phyloP scores from a whole-genome alignment of 2,888 invertebrate genomes.

The Morpho deidamia region DNA sequence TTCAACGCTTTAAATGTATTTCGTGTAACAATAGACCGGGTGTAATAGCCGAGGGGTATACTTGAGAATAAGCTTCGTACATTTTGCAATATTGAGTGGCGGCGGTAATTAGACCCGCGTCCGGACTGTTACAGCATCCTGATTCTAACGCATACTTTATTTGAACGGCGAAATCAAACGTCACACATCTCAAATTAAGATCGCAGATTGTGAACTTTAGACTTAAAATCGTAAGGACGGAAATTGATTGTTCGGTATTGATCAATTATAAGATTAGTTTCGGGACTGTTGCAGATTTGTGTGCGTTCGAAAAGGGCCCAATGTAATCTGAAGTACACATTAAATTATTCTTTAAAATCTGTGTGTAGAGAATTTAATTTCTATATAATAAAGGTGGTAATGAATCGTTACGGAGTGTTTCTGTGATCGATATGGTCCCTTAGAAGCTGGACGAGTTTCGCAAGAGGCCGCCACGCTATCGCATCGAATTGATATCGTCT shows the following conservation, averaged over 20 bases:
- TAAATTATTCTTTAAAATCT: conserved; percentile 22
- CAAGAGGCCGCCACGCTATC: conserved; percentile 67
- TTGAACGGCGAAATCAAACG: conserved; percentile 23
- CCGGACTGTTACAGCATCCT: conserved; percentile 70
- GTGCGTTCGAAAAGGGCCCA: conserved; percentile 29
- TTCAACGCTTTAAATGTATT: conserved; percentile 55
- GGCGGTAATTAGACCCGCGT: conserved; percentile 70
- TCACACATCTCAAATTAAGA: conserved; percentile 10
- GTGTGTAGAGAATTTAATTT: conserved; percentile 19
- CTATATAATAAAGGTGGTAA: conserved; percentile 1
- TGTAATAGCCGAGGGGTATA: conserved; percentile 58
- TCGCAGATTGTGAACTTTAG: conserved; percentile 26
- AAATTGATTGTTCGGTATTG: conserved; percentile 24
- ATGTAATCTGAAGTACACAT: conserved; percentile 34
- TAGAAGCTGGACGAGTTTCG: conserved; percentile 66
- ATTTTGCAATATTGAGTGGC: conserved; percentile 73
- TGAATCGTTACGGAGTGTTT: conserved; percentile 26
- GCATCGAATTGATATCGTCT: conserved; percentile 73
- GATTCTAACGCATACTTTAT: conserved; percentile 58
- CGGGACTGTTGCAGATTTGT: conserved; percentile 33
- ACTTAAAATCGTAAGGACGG: conserved; percentile 14
- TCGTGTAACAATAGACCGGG: conserved; percentile 59
- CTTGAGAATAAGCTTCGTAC: conserved; percentile 55
- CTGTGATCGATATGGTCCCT: conserved; percentile 55
- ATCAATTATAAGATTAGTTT: conserved; percentile 34